A percentile compares a stretch with the other conserved stretches of the same genome.
phyloP scores from a whole-genome alignment of 2,797 vertebrate genomes.

The Hybognathus amarus region DNA sequence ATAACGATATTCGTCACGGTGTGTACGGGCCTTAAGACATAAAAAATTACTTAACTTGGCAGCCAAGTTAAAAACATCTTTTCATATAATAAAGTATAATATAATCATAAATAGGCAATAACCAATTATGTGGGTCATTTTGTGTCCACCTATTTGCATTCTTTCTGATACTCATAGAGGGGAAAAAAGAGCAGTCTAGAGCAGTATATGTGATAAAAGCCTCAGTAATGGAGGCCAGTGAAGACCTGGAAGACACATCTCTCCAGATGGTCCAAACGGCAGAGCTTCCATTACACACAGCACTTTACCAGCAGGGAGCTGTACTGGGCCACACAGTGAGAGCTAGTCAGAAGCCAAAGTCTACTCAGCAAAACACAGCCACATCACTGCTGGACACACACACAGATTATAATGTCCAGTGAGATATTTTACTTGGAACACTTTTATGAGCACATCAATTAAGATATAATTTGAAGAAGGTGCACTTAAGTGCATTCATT shows the following conservation, averaged over 20 bases:
- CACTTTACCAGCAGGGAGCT: constrained; percentile 6
- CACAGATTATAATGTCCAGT: not conserved
- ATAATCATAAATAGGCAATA: not conserved
- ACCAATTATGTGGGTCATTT: not conserved
- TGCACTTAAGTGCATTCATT: not conserved
- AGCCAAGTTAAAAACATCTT: not conserved
- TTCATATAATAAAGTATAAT: not conserved
- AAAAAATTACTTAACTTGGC: too few relatives aligned
- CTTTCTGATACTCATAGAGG: not conserved
- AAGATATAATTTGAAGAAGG: constrained; percentile 7
- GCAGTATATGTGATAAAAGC: not conserved
- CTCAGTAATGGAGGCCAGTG: not conserved
- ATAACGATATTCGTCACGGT: too few relatives aligned
- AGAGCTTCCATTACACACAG: constrained; percentile 21
- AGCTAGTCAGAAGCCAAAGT: constrained; percentile 27
- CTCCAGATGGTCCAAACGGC: constrained; percentile 33
- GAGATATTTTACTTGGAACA: constrained; percentile 11
- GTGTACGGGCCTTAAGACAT: too few relatives aligned
- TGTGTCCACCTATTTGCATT: not conserved
- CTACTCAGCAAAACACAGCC: constrained; percentile 55
- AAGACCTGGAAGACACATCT: constrained; percentile 20
- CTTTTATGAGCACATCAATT: not conserved
- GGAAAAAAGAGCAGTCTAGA: not conserved
- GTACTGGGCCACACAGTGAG: constrained; percentile 41
- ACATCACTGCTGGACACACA: constrained; percentile 9